Percentiles rank a stretch among this genome's conserved stretches.
Conservation (phyloP, 2,113 vertebrate genomes). For the Cepphus grylle region DNA sequence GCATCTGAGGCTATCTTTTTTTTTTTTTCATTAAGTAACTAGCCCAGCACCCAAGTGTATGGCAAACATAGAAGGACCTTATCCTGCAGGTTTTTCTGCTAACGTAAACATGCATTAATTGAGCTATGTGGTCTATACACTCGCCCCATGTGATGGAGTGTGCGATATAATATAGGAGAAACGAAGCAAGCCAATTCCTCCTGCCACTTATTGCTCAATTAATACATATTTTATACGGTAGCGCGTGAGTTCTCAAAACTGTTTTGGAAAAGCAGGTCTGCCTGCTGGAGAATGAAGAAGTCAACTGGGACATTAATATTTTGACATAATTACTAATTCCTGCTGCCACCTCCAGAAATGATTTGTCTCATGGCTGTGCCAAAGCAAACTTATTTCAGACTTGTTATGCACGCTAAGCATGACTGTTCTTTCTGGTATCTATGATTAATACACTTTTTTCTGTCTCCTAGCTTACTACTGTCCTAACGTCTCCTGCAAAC, state of each 20-base stretch:
- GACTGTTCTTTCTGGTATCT: neutral
- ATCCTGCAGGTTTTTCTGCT: neutral
- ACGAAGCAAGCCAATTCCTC: neutral
- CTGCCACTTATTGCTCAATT: neutral
- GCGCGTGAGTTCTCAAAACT: neutral
- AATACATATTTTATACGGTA: neutral
- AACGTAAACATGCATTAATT: neutral
- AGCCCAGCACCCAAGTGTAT: neutral
- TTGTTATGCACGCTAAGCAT: neutral
- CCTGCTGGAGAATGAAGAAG: neutral
- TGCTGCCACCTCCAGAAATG: neutral
- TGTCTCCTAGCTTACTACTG: neutral
- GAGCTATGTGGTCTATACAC: neutral
- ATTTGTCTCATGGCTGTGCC: neutral
- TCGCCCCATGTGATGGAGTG: neutral
- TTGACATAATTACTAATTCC: neutral
- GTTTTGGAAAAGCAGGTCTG: neutral
- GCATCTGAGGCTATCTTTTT: neutral
- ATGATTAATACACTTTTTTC: neutral
- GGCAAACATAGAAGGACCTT: neutral
- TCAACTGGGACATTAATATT: neutral
- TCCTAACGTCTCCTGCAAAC: neutral
- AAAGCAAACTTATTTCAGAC: neutral
- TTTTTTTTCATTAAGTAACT: neutral
- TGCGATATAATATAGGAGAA: neutral